These are phyloP conservation scores for Atlantisia rogersi DNA, from an alignment of 2,113 vertebrate genomes.

Conservation along the genomic window DNA sequence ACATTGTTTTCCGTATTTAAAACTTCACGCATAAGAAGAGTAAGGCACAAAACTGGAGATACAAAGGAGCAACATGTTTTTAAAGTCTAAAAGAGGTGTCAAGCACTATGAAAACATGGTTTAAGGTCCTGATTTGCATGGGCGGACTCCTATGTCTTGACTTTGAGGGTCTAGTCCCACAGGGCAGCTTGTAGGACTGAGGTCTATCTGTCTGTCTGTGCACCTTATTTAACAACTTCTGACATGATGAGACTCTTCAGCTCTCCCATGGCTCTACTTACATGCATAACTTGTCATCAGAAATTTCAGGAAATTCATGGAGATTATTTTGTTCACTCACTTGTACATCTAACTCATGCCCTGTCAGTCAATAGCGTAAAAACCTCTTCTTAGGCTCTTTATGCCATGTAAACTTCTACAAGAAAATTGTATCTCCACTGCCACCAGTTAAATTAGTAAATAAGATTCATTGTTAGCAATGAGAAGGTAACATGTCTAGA, in stretches of 20 bases:
- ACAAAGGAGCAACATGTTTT: not conserved
- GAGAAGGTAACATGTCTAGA: not conserved
- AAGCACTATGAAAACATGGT: not conserved
- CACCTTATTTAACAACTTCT: slow-evolving; percentile 38
- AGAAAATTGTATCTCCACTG: not conserved
- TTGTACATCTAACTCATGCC: not conserved
- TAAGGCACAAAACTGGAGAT: not conserved
- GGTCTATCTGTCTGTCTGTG: slow-evolving; percentile 33
- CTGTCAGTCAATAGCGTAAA: not conserved
- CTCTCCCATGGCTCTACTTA: slow-evolving; percentile 19
- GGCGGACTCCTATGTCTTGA: not conserved
- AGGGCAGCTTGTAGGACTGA: slow-evolving; percentile 23
- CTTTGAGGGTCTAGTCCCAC: slow-evolving; percentile 5
- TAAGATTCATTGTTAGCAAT: not conserved
- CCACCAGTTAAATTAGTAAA: not conserved
- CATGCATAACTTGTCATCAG: slow-evolving; percentile 24
- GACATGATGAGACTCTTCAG: slow-evolving; percentile 11
- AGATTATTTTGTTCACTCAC: not conserved
- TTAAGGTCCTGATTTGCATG: slow-evolving; percentile 26
- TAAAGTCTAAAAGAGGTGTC: not conserved
- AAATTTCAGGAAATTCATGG: not conserved
- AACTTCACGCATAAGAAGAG: not conserved
- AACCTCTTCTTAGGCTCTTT: not conserved
- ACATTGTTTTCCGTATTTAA: not conserved
- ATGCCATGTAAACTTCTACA: not conserved